phyloP scores from a whole-genome alignment of 2,888 invertebrate genomes.

The Sabatieria punctata region DNA sequence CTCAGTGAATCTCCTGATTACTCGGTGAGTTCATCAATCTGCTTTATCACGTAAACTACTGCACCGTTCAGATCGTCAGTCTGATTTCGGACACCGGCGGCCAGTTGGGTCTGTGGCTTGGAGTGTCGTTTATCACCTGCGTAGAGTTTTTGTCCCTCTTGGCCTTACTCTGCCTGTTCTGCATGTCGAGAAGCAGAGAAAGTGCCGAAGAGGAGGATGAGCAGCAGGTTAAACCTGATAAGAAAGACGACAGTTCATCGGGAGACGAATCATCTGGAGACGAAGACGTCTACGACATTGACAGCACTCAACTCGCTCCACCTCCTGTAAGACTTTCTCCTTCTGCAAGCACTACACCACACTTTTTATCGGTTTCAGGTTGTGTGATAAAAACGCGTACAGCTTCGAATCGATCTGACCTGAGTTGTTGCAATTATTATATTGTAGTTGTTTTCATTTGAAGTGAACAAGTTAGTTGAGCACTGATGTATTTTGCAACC shows the following conservation, averaged over 20 bases:
- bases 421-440: no score
- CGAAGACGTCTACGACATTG: not conserved
- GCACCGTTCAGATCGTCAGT: conserved; percentile 26
- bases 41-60: not conserved
- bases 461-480: no score
- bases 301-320: no score
- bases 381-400: no score
- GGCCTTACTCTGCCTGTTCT: conserved; percentile 4
- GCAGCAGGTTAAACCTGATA: not conserved
- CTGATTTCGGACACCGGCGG: conserved; percentile 34
- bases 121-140: conserved; percentile 30
- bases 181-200: not conserved
- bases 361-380: no score
- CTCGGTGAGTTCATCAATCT: conserved; percentile 13
- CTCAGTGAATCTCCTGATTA: conserved; percentile 21
- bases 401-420: no score
- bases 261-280: not conserved
- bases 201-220: not conserved
- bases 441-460: no score
- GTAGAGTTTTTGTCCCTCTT: conserved; percentile 21
- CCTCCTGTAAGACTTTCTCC: no score
- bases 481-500: no score
- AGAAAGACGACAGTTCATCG: not conserved
- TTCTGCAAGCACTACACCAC: no score
- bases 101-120: no score